These are phyloP conservation scores for Rhingia campestris DNA, from an alignment of 2,888 invertebrate species.

Conservation along the genomic window DNA sequence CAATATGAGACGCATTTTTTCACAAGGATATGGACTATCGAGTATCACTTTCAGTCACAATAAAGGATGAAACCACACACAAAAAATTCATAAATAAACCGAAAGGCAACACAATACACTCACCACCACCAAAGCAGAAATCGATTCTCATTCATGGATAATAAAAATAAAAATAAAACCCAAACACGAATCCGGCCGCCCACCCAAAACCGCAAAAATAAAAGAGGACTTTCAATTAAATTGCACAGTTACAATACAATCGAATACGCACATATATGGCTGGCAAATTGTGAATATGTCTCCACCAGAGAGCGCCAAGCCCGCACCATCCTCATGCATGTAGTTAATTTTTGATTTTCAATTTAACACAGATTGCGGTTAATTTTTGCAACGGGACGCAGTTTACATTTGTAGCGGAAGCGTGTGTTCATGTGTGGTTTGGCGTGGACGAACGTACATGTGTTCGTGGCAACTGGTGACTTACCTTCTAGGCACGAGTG, in stretches of 20 bases:
- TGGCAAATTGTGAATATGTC: neutral
- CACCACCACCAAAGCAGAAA: slow-evolving; percentile 37
- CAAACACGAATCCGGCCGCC: slow-evolving; percentile 4
- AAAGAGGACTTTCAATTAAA: slow-evolving; percentile 61
- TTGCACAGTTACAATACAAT: slow-evolving; percentile 46
- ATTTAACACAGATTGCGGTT: slow-evolving; percentile 49
- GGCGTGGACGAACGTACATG: neutral
- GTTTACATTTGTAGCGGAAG: neutral
- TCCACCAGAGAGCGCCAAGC: too few relatives aligned
- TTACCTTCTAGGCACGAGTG: slow-evolving; percentile 92
- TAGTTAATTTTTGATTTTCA: slow-evolving; percentile 53
- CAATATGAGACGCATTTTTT: neutral
- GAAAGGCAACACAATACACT: slow-evolving; percentile 7
- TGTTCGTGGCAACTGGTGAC: slow-evolving; percentile 67
- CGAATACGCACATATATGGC: slow-evolving; percentile 22
- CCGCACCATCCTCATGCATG: neutral
- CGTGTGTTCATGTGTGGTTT: neutral
- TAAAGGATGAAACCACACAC: neutral
- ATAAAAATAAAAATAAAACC: slow-evolving; percentile 5
- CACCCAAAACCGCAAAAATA: slow-evolving; percentile 50
- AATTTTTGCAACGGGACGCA: slow-evolving; percentile 23
- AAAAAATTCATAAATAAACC: neutral
- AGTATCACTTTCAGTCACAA: slow-evolving; percentile 29
- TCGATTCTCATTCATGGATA: slow-evolving; percentile 46
- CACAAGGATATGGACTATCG: slow-evolving; percentile 27